Evolutionary conservation across 2,113 vertebrate genomes (phyloP).

Genomic region (Alligator sinensis): DNA sequence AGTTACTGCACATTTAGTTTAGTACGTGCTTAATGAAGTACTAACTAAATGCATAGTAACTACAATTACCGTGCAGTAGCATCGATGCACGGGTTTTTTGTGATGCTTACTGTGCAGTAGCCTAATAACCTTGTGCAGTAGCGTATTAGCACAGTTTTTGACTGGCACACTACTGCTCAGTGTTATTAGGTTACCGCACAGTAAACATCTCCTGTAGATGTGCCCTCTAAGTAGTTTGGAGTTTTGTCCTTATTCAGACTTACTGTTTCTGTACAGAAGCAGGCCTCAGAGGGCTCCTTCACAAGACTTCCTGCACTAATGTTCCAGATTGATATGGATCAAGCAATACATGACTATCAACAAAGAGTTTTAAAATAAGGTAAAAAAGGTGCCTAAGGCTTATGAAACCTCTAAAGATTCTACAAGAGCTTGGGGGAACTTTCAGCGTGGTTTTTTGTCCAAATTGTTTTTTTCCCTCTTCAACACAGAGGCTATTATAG

Average conservation of each 20-base stretch:
- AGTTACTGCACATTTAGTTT: too few species aligned
- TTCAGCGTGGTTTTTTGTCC: not conserved
- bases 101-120: too few species aligned
- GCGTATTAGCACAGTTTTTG: too few species aligned
- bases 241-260: not conserved
- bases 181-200: too few species aligned
- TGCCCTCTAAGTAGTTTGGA: not conserved
- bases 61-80: too few species aligned
- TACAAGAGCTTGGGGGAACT: not conserved
- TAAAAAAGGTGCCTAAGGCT: not conserved
- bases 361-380: not conserved
- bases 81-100: too few species aligned
- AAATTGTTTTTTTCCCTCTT: not conserved
- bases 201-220: too few species aligned
- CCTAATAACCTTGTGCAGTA: too few species aligned
- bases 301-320: not conserved
- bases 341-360: not conserved
- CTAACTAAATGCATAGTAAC: too few species aligned
- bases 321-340: not conserved
- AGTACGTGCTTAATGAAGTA: too few species aligned
- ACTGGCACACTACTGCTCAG: too few species aligned
- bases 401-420: not conserved
- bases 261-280: not conserved
- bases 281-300: not conserved
- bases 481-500: not conserved